Evolutionary conservation across 2,113 vertebrate genomes (phyloP), one percentile per base, ranked within the genome.

Genomic region (Cheilinus undulatus): DNA sequence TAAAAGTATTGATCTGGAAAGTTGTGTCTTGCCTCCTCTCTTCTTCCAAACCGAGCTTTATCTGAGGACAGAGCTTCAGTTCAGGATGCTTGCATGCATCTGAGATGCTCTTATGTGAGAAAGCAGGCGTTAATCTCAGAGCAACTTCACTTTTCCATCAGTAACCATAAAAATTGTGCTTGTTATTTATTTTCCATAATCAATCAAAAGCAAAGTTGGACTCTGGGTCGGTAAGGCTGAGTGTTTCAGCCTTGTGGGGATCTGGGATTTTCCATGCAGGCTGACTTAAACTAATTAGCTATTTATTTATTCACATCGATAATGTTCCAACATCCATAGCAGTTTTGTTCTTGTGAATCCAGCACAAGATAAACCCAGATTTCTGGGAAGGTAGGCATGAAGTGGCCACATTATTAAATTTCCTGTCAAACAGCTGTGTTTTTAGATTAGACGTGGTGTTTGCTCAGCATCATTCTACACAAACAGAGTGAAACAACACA

Each of bases 271-370:
- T 63, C 82, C 52, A 1, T 62, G 49, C 56, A 78, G 46, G 51
- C 51, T 32, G 56, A 48, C 70, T 69, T 70, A 36, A 76, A 57
- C 67, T 72, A 74, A 87, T 83, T 65, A 75, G 28, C 57, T 72
- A 76, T 83, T 81, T 82, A 89, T 85, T 79, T 85, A 79, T 85
- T 83, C 84, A 57, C 45, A 66, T 53, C 34, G 23, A 63, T 62
- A 26, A 20, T 26, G 23, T 60, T 57, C 49, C 34, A 49, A 68
- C 49, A 28, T 71, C 48, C 82, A 82, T 30, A 59, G 26, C 36
- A 17, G 27, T 71, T 64, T 59, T 75, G 61, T 59, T 74, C 51
- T 48, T 48, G 48, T 79, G 64, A 87, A 87, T 76, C 50, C 28
- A 76, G 65, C 61, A 61, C 65, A 82, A 89, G 58, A 83, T 73